Conservation (phyloP, 2,797 vertebrate genomes). For the Rhinatrema bivittatum region DNA sequence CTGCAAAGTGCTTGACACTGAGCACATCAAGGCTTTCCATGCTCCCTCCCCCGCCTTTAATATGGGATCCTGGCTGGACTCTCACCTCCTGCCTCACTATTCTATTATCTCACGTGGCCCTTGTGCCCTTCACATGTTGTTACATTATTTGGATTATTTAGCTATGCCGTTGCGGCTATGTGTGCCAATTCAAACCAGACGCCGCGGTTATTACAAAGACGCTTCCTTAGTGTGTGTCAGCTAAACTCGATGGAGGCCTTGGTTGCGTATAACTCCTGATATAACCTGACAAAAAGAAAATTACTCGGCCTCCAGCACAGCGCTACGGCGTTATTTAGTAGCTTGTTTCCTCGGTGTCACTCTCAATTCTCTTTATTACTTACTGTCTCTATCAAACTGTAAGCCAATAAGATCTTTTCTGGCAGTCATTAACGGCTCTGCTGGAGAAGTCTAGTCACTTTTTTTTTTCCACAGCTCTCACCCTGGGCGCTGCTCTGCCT, state of each 20-base stretch:
- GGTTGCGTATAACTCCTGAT: slow-evolving; percentile 11
- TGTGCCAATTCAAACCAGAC: too few species aligned
- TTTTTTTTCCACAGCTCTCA: slow-evolving; percentile 18
- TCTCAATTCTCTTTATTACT: slow-evolving; percentile 31
- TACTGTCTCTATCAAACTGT: slow-evolving; percentile 48
- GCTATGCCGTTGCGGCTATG: too few species aligned
- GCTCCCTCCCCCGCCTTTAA: too few species aligned
- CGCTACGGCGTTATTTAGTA: slow-evolving; percentile 18
- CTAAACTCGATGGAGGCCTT: background rate
- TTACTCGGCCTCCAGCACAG: slow-evolving; percentile 5
- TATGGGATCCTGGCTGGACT: too few species aligned
- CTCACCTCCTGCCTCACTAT: too few species aligned
- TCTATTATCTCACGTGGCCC: too few species aligned
- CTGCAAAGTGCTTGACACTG: too few species aligned
- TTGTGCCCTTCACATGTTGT: too few species aligned
- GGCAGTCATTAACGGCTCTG: slow-evolving; percentile 51
- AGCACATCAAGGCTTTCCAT: too few species aligned
- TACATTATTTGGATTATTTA: too few species aligned
- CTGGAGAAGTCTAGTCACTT: slow-evolving; percentile 45
- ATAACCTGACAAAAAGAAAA: slow-evolving; percentile 15
- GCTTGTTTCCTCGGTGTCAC: slow-evolving; percentile 29
- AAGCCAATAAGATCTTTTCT: slow-evolving; percentile 37
- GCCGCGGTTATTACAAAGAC: too few species aligned
- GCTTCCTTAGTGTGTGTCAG: too few species aligned
- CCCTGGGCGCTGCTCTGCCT: slow-evolving; percentile 21